Evolutionary conservation across 2,888 invertebrate genomes (phyloP).

Genomic region (Lamellibrachia satsuma): DNA sequence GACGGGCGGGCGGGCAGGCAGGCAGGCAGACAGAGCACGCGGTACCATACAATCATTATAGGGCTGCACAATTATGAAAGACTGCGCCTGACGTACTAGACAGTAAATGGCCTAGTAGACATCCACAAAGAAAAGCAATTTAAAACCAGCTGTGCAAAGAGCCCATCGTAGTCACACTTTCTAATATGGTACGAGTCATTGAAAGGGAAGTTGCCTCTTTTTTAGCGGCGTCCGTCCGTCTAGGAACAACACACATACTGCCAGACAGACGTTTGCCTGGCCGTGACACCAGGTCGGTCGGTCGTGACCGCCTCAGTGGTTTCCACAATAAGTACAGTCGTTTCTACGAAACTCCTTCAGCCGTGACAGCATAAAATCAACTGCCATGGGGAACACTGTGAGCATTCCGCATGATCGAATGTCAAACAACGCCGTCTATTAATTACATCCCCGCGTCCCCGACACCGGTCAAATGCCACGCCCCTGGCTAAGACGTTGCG

Average conservation of each 20-base stretch:
- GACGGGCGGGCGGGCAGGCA: too few species aligned
- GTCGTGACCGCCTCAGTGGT: not conserved
- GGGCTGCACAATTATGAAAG: too few species aligned
- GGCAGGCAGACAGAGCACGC: too few species aligned
- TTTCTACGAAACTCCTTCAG: not conserved
- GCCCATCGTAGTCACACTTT: too few species aligned
- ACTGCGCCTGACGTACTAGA: too few species aligned
- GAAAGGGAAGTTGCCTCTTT: too few species aligned
- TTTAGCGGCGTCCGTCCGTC: not conserved
- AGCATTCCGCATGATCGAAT: slow-evolving; percentile 13
- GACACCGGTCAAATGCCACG: not conserved
- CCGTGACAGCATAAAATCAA: not conserved
- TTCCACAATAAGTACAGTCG: not conserved
- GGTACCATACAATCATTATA: too few species aligned
- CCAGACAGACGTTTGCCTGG: not conserved
- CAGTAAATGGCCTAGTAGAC: too few species aligned
- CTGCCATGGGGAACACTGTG: not conserved
- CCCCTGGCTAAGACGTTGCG: not conserved
- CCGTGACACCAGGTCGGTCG: not conserved
- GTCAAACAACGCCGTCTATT: not conserved
- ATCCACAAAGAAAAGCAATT: too few species aligned
- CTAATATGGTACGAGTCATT: too few species aligned
- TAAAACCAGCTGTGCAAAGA: too few species aligned
- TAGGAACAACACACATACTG: not conserved
- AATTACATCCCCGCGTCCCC: not conserved